phyloP scores from a whole-genome alignment of 2,113 vertebrate genomes.

The zebrafish (Danio rerio) region GRCz12tu NC_133187.1:3369001-3369500 shows the following conservation, averaged over 20 bases:
- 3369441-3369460: too few relatives aligned
- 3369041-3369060: too few relatives aligned
- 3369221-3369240: conserved; percentile 59
- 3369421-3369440: too few relatives aligned
- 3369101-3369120: conserved; percentile 66
- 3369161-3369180: conserved; percentile 56
- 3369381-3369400: too few relatives aligned
- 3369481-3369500: too few relatives aligned
- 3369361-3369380: too few relatives aligned
- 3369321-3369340: too few relatives aligned
- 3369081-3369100: neutral
- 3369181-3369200: conserved; percentile 59
- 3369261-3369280: conserved; percentile 60
- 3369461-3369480: too few relatives aligned
- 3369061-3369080: neutral
- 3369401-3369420: too few relatives aligned
- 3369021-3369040: too few relatives aligned
- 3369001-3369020: too few relatives aligned
- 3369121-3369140: conserved; percentile 65
- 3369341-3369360: too few relatives aligned
- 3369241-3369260: conserved; percentile 61
- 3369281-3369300: conserved; percentile 66
- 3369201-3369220: conserved; percentile 57
- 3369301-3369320: neutral
- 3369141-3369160: conserved; percentile 61